These are phyloP conservation scores for Buceros bicornis DNA, from an alignment of 2,797 vertebrate species.

Conservation along the genomic window DNA sequence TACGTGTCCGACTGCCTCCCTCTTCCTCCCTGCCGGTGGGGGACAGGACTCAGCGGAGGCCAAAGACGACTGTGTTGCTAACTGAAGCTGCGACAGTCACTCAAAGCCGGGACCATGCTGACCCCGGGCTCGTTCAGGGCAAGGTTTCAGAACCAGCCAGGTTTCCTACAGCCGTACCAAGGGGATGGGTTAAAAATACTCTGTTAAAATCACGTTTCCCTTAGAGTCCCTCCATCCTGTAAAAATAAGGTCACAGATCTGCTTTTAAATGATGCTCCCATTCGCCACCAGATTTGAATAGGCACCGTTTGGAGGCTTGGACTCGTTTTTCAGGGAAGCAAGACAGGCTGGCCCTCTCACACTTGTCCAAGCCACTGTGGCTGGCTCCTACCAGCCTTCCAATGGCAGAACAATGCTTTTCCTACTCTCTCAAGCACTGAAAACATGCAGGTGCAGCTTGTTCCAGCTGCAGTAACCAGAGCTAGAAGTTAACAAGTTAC, in stretches of 20 bases:
- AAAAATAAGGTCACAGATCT: neutral
- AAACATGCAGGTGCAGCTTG: neutral
- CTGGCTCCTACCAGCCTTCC: neutral
- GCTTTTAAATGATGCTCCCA: neutral
- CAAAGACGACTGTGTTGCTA: neutral
- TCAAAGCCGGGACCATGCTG: neutral
- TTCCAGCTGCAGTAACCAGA: neutral
- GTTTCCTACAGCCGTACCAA: neutral
- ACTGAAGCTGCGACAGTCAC: neutral
- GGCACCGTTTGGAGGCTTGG: neutral
- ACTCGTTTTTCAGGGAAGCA: neutral
- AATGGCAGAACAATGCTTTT: neutral
- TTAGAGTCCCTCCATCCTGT: neutral
- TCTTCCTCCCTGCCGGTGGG: neutral
- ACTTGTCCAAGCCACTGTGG: neutral
- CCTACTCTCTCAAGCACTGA: neutral
- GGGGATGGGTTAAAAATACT: neutral
- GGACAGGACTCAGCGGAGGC: neutral
- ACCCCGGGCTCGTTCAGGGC: neutral
- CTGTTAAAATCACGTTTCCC: neutral
- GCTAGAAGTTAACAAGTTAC: neutral
- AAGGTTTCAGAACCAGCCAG: neutral
- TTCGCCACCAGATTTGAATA: neutral
- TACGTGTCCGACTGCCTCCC: neutral
- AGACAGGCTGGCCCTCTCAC: neutral